Evolutionary conservation across 2,113 vertebrate genomes (phyloP), one percentile per base, ranked within the genome.

Genomic region (Lasiurus borealis): DNA sequence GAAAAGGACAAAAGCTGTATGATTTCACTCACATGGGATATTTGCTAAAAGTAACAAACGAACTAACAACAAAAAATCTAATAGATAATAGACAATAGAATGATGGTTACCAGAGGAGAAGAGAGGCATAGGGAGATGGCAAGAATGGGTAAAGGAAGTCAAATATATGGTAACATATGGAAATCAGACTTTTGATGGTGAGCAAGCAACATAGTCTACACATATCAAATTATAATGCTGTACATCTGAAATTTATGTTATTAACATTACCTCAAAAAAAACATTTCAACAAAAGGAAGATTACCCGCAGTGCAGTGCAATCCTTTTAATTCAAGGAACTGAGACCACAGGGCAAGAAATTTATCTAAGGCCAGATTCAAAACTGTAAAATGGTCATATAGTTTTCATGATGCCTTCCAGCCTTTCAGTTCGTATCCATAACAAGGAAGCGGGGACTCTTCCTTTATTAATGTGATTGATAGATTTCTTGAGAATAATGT

Each of bases 301-400:
- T 64, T 75, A 14, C 21, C 89, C 89, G 3, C n/a, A 83, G 71
- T 93, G 48, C 27, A 94, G 57, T 64, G 8, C 12, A 92, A 57
- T 71, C 9, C 2, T 86, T 83, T 87, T 71, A 76, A 94, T 69
- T 93, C 19, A 77, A 92, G 78, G 10, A 96, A 76, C 54, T 92
- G 44, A 52, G 44, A 88, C 19, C 68, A 90, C 77, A 95, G 48
- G 68, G 68, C 73, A 94, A 81, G 19, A 86, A 86, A 62, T 71
- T 90, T 85, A 90, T 95, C 44, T 71, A 77, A 94, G 73, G 80
- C 11, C 80, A 91, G 44, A 92, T 87, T 93, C 6, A 94, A 91
- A 88, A 12, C 46, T 46, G 66, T 62, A 66, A 94, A 95, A 23
- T 15, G 59, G 36, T 75, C 71, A 89, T 81, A 81, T 88, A 91